These are phyloP conservation scores for Hypena proboscidalis DNA, from an alignment of 2,888 invertebrate genomes.

Conservation along the genomic window DNA sequence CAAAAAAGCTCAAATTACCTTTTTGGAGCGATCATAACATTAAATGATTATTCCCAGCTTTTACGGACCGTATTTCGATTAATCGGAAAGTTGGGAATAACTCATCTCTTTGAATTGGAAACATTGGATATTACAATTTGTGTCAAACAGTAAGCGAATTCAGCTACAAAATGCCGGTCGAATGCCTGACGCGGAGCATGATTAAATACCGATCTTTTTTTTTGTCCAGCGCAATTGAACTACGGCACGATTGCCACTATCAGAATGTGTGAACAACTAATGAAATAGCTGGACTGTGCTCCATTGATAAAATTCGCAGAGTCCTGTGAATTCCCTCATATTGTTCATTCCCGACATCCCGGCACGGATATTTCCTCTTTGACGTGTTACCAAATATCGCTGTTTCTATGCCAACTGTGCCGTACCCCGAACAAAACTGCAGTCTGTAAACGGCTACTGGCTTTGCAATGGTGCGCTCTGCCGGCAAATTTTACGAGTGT, in stretches of 20 bases:
- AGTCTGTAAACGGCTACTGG: slow-evolving; percentile 20
- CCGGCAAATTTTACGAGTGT: slow-evolving; percentile 33
- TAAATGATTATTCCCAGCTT: too few species aligned
- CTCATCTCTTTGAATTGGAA: too few species aligned
- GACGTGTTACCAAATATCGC: neutral
- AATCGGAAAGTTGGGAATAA: too few species aligned
- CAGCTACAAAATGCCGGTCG: too few species aligned
- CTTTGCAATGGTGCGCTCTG: slow-evolving; percentile 23
- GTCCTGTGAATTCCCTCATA: neutral
- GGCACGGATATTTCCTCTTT: neutral
- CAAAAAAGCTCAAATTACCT: too few species aligned
- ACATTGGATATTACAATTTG: too few species aligned
- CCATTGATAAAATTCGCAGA: neutral
- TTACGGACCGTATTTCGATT: too few species aligned
- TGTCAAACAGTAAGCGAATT: too few species aligned
- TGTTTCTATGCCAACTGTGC: slow-evolving; percentile 12
- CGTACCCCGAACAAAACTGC: slow-evolving; percentile 9
- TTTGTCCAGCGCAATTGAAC: neutral
- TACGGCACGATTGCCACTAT: neutral
- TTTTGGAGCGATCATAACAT: too few species aligned
- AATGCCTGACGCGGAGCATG: neutral
- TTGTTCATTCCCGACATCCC: neutral
- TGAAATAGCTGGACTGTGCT: slow-evolving; percentile 11
- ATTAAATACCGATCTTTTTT: slow-evolving; percentile 10
- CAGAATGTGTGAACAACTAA: neutral